phyloP scores from a whole-genome alignment of 2,888 invertebrate species.

The Trichopoda pennipes region DNA sequence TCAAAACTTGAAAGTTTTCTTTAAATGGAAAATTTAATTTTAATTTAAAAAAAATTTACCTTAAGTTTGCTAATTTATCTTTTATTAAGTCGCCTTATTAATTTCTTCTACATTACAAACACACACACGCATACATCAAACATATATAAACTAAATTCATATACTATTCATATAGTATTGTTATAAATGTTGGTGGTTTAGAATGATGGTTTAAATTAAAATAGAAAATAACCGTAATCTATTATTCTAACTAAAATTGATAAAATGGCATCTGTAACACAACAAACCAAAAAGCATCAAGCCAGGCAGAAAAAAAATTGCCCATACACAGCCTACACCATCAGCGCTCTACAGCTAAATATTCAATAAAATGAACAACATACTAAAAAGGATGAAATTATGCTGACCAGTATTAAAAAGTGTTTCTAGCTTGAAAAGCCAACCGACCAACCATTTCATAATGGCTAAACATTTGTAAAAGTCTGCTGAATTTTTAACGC shows the following conservation, averaged over 20 bases:
- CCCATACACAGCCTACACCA: conserved; percentile 28
- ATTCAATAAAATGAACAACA: conserved; percentile 4
- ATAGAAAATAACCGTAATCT: conserved; percentile 75
- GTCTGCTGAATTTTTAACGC: conserved; percentile 71
- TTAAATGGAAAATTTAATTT: no score
- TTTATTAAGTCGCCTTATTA: background rate
- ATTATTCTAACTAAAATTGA: conserved; percentile 72
- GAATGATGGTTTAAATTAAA: conserved; percentile 75
- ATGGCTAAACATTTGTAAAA: conserved; percentile 74
- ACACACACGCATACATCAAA: background rate
- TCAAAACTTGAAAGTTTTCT: no score
- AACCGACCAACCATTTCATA: conserved; percentile 62
- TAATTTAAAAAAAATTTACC: no score
- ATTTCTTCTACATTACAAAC: background rate
- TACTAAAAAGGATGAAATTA: conserved; percentile 14
- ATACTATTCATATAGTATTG: no score
- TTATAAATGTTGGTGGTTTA: conserved; percentile 68
- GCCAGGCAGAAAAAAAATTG: conserved; percentile 14
- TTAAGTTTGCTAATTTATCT: no score
- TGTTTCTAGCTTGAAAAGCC: conserved; percentile 27
- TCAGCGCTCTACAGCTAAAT: conserved; percentile 5
- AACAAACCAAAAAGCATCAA: conserved; percentile 4
- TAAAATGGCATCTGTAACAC: conserved; percentile 64
- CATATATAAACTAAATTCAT: no score
- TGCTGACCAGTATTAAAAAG: conserved; percentile 40